These are phyloP conservation scores for Aselliscus stoliczkanus DNA, from an alignment of 2,797 vertebrate genomes.

Conservation along the genomic window DNA sequence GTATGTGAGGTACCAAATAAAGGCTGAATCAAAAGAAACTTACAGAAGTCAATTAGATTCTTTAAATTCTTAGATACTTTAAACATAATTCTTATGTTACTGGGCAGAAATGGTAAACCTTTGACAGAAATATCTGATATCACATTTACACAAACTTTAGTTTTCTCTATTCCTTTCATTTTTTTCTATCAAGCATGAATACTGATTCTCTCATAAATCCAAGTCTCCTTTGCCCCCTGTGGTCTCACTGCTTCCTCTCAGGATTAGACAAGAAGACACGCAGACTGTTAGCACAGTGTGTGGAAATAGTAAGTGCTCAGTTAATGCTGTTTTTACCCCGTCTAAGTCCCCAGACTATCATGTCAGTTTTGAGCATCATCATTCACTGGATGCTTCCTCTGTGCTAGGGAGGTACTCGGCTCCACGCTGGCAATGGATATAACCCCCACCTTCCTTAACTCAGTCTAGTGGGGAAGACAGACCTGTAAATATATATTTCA, in stretches of 20 bases:
- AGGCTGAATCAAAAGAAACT: background rate
- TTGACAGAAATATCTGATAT: background rate
- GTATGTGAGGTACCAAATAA: background rate
- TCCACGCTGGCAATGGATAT: background rate
- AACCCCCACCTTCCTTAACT: background rate
- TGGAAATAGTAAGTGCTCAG: background rate
- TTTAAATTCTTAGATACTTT: constrained; percentile 29
- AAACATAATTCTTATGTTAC: constrained; percentile 24
- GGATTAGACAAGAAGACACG: background rate
- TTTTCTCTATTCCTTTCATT: constrained; percentile 16
- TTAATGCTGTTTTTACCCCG: background rate
- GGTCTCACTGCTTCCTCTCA: background rate
- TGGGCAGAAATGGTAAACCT: background rate
- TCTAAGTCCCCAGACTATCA: background rate
- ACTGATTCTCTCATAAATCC: constrained; percentile 14
- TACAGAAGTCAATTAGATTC: background rate
- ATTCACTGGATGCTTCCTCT: background rate
- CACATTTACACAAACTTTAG: background rate
- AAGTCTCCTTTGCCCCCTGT: background rate
- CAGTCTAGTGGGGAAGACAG: background rate
- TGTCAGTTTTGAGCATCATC: background rate
- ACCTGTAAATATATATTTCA: background rate
- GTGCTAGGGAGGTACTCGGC: background rate
- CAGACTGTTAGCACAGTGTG: background rate
- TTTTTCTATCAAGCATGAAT: constrained; percentile 39